Evolutionary conservation across 1,140 invertebrate species (phyloP), one percentile per base, ranked within the genome.

Genomic region (Archegozetes longisetosus): DNA sequence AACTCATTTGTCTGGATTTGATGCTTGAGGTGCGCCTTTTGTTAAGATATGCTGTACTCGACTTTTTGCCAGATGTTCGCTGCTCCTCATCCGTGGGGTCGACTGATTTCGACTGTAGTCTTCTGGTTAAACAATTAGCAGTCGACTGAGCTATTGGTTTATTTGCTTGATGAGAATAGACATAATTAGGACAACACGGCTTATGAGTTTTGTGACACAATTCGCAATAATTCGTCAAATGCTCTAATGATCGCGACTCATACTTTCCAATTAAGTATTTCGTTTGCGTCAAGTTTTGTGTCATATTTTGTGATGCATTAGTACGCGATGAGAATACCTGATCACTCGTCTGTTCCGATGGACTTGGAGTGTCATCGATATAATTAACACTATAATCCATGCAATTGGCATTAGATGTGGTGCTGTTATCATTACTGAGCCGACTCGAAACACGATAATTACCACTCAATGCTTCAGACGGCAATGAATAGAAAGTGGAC

Each of bases 101-200:
- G 17, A 40, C 32, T 9, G 32, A 40, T 9, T 17, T 6, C 6
- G 6, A 40, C 32, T 40, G 32, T 40, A 9, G 32, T 40, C 32
- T 6, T 17, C 32, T 6, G 17, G 32, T 40, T 17, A 40, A 9
- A 6, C 6, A 40, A 9, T 40, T 6, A 40, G 32, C 17, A 40
- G 32, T 40, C 17, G 32, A 17, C 32, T 17, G 32, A 40, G 6
- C 17, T 40, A 40, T 40, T 6, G 6, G 32, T 9, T 17, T 9
- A 40, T 17, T 40, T 40, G 6, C 17, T 6, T 17, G 32, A 40
- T 40, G 32, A 40, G 6, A 29, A n/a, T n/a, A 13, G 20, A 32
- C 32, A 20, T 26, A 57, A 50, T 56, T 57, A n/a, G 61, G 61
- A 59, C 61, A 62, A 50, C 55, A 58, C 2, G 61, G 61, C 24